These are phyloP conservation scores for Dasyurus viverrinus DNA, from an alignment of 2,113 vertebrate species.

Conservation along the genomic window DNA sequence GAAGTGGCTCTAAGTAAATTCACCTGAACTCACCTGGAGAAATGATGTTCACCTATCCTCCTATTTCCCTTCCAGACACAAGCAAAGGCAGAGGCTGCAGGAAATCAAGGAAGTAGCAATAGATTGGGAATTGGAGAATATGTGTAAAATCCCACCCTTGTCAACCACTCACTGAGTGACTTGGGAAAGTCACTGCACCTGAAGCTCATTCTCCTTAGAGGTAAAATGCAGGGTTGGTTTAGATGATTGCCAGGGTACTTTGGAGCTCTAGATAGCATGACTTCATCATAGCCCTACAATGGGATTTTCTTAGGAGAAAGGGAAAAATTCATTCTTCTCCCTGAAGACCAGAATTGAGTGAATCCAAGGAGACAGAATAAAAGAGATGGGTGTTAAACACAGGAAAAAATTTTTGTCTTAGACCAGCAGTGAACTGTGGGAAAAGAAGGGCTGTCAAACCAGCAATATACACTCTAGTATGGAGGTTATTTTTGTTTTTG, in stretches of 20 bases:
- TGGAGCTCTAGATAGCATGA: background rate
- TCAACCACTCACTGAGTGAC: background rate
- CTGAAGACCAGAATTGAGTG: too few species aligned
- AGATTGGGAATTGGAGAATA: background rate
- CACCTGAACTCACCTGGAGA: background rate
- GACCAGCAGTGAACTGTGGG: background rate
- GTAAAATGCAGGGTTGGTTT: background rate
- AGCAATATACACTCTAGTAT: too few species aligned
- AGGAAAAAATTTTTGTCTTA: background rate
- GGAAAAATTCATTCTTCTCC: too few species aligned
- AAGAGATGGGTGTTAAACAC: background rate
- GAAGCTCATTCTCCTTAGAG: too few species aligned
- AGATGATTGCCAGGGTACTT: background rate
- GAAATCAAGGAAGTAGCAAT: background rate
- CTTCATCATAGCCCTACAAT: too few species aligned
- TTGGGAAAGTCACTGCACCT: background rate
- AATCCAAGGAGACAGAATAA: background rate
- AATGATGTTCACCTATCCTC: background rate
- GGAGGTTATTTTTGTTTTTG: too few species aligned
- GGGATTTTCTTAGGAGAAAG: too few species aligned
- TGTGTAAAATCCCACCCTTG: background rate
- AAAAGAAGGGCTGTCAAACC: background rate
- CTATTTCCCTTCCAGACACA: background rate
- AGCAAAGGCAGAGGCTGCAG: background rate
- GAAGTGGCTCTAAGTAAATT: too few species aligned